These are phyloP conservation scores for Hartigia nigra DNA, from an alignment of 2,888 invertebrate genomes.

Conservation along the genomic window DNA sequence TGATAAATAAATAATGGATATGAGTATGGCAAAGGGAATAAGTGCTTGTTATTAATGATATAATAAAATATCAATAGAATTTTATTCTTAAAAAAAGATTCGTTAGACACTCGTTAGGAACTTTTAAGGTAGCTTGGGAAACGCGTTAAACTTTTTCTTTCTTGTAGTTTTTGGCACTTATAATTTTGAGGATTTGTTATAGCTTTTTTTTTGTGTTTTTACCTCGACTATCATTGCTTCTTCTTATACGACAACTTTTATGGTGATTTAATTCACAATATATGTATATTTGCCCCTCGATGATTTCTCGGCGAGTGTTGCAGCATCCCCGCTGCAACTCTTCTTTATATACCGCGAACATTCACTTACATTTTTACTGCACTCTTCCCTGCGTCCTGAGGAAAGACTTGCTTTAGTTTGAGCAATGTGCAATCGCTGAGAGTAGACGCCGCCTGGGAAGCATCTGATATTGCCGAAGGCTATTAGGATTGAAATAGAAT, in stretches of 20 bases:
- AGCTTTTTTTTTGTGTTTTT: background rate
- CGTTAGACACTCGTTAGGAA: background rate
- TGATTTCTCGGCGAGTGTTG: slow-evolving; percentile 34
- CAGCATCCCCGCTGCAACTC: slow-evolving; percentile 42
- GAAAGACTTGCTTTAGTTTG: slow-evolving; percentile 32
- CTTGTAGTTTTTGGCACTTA: background rate
- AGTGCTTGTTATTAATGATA: background rate
- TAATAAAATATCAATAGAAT: background rate
- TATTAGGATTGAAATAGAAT: background rate
- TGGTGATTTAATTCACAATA: slow-evolving; percentile 27
- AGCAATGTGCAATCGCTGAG: slow-evolving; percentile 27
- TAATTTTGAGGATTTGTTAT: background rate
- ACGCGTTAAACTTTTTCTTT: background rate
- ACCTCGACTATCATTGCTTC: slow-evolving; percentile 1
- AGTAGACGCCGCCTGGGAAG: slow-evolving; percentile 2
- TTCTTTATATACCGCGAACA: slow-evolving; percentile 50
- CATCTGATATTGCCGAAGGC: background rate
- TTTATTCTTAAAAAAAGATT: background rate
- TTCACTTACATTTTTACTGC: slow-evolving; percentile 52
- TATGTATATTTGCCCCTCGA: slow-evolving; percentile 6
- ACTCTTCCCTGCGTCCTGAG: slow-evolving; percentile 31
- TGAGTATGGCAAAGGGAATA: background rate
- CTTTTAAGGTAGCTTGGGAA: background rate
- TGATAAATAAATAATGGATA: background rate
- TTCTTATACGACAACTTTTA: background rate